Percentiles rank a stretch among this genome's conserved stretches.
Evolutionary conservation across 35 echinoderm and acorn worm species (phyloP).

Genomic region (Stichopus chloronotus): DNA sequence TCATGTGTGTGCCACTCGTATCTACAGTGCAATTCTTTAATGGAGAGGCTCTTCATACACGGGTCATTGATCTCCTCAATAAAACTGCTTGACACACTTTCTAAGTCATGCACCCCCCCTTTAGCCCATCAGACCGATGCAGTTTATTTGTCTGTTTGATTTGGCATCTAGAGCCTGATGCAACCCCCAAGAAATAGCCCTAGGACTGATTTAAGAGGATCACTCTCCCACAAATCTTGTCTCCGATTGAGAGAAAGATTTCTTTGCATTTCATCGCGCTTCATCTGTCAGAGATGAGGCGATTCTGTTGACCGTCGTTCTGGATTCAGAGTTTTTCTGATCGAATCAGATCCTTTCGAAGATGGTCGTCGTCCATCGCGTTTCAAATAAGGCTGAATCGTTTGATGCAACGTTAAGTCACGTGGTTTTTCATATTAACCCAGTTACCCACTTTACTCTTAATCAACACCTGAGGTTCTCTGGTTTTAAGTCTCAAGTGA

Average conservation of each 20-base stretch:
- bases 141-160: constrained; percentile 19
- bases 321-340: background rate
- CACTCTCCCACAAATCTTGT: background rate
- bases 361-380: too few species aligned
- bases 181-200: constrained; percentile 3
- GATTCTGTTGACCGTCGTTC: background rate
- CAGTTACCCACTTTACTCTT: background rate
- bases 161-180: background rate
- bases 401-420: background rate
- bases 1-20: constrained; percentile 11
- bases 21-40: background rate
- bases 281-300: background rate
- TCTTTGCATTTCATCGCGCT: background rate
- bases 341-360: too few species aligned
- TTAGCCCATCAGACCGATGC: background rate
- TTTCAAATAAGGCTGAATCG: too few species aligned
- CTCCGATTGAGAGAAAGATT: background rate
- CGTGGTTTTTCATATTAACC: background rate
- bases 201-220: background rate
- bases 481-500: too few species aligned
- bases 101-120: background rate
- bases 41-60: constrained; percentile 20
- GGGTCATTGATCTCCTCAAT: constrained; percentile 44
- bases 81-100: constrained; percentile 18
- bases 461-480: too few species aligned